Percentiles rank a stretch among this genome's conserved stretches.
These are phyloP conservation scores for Aphidius colemani DNA, from an alignment of 2,888 invertebrate genomes.

Conservation along the genomic window DNA sequence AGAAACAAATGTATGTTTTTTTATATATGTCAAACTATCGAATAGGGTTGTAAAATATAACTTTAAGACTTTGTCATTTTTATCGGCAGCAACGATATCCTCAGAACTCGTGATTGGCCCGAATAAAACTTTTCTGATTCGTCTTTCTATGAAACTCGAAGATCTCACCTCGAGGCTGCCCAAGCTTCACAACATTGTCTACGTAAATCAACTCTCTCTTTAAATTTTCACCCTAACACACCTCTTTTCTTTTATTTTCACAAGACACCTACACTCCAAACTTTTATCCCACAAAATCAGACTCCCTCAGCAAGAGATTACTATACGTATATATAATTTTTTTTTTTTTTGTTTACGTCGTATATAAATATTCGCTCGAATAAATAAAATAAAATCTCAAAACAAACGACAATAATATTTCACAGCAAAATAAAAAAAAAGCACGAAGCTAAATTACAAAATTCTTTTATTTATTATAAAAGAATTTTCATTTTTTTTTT, in stretches of 20 bases:
- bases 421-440: neutral
- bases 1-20: too few relatives aligned
- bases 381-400: too few relatives aligned
- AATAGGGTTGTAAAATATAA: constrained; percentile 25
- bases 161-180: constrained; percentile 26
- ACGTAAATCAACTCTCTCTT: constrained; percentile 31
- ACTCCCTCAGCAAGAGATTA: constrained; percentile 3
- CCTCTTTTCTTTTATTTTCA: constrained; percentile 8
- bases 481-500: too few relatives aligned
- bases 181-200: neutral
- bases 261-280: constrained; percentile 10
- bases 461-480: neutral
- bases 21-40: constrained; percentile 13
- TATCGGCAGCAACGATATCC: constrained; percentile 53
- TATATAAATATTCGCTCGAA: too few relatives aligned
- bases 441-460: neutral
- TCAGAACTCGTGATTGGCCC: constrained; percentile 48
- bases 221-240: neutral
- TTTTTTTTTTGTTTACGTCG: too few relatives aligned
- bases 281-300: constrained; percentile 24
- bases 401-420: neutral
- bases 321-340: neutral
- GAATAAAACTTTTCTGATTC: constrained; percentile 55
- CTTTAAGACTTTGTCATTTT: constrained; percentile 57
- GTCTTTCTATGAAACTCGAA: constrained; percentile 39